Evolutionary conservation across 2,888 invertebrate genomes (phyloP).

Genomic region (Xanthia togata): DNA sequence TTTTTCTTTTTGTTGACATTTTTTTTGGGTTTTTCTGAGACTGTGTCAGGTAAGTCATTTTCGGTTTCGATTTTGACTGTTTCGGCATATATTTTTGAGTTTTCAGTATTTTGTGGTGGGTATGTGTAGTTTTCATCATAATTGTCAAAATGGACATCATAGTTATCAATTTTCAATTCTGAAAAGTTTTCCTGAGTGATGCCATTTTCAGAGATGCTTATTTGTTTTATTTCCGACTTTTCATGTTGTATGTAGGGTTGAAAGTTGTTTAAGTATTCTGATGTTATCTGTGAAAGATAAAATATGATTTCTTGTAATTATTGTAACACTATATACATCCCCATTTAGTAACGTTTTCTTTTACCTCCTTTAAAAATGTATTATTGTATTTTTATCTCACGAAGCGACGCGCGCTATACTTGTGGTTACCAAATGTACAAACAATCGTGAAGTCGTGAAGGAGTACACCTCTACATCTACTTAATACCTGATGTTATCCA

Average conservation of each 20-base stretch:
- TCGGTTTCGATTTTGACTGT: conserved; percentile 28
- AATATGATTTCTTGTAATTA: background rate
- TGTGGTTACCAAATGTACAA: too few relatives aligned
- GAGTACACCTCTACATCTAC: too few relatives aligned
- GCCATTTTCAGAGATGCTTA: background rate
- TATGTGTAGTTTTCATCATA: background rate
- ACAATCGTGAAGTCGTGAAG: too few relatives aligned
- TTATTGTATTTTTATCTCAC: background rate
- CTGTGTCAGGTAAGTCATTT: background rate
- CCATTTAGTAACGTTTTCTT: too few relatives aligned
- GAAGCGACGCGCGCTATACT: too few relatives aligned
- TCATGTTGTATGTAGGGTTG: conserved; percentile 2
- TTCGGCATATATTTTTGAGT: conserved; percentile 32
- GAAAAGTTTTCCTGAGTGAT: background rate
- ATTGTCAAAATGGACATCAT: background rate
- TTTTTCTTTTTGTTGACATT: conserved; percentile 1
- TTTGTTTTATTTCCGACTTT: conserved; percentile 3
- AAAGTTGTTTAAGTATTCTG: conserved; percentile 32
- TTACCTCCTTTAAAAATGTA: background rate
- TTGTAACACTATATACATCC: background rate
- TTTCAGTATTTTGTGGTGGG: background rate
- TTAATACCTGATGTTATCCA: too few relatives aligned
- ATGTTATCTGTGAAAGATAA: conserved; percentile 44
- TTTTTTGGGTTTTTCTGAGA: background rate
- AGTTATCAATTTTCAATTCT: background rate